These are phyloP conservation scores for Perodicticus potto DNA, from an alignment of 2,797 vertebrate species.

Conservation along the genomic window DNA sequence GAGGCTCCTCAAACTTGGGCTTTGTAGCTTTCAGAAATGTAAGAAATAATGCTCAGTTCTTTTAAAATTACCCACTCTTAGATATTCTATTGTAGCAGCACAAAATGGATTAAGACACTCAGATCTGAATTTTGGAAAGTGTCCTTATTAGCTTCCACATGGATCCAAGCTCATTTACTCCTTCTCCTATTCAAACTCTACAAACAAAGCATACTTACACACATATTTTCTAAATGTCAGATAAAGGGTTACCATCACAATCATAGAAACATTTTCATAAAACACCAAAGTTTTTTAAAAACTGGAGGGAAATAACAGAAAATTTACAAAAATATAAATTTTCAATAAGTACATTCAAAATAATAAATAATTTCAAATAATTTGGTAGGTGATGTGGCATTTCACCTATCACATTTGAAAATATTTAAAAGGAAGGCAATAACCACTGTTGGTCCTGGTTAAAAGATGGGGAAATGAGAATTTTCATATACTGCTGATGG, in stretches of 20 bases:
- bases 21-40: neutral
- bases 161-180: neutral
- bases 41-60: neutral
- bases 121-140: slow-evolving; percentile 17
- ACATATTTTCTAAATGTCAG: neutral
- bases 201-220: neutral
- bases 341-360: slow-evolving; percentile 1
- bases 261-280: neutral
- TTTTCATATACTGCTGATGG: neutral
- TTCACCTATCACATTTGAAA: neutral
- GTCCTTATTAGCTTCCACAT: neutral
- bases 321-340: slow-evolving; percentile 8
- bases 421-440: slow-evolving; percentile 3
- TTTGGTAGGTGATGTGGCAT: neutral
- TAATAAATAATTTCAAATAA: slow-evolving; percentile 11
- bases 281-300: neutral
- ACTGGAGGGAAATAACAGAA: neutral
- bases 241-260: neutral
- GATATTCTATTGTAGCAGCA: neutral
- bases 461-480: slow-evolving; percentile 6
- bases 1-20: neutral
- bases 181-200: neutral
- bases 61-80: neutral
- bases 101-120: neutral
- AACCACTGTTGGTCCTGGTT: neutral